phyloP scores from a whole-genome alignment of 1,140 invertebrate species.

The Nymphalis io region DNA sequence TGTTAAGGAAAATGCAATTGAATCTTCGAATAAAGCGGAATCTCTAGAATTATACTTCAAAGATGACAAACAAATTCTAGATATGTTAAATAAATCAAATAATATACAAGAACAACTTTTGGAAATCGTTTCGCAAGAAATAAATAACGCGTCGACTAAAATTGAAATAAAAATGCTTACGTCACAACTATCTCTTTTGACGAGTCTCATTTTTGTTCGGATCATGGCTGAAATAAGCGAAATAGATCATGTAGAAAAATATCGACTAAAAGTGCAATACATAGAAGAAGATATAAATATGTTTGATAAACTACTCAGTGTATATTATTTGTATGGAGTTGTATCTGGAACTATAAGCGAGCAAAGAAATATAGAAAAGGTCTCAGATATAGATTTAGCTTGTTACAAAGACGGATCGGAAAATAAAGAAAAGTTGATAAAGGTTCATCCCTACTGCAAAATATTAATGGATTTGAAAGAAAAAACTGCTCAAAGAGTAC shows the following conservation, averaged over 20 bases:
- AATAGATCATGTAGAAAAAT: conserved; percentile 89
- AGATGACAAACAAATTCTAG: conserved; percentile 40
- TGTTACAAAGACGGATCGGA: conserved; percentile 45
- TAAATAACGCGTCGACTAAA: conserved; percentile 16
- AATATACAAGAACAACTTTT: conserved; percentile 42
- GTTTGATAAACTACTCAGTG: conserved; percentile 64
- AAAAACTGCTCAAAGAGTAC: conserved; percentile 50
- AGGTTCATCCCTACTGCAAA: conserved; percentile 66
- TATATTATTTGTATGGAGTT: conserved; percentile 68
- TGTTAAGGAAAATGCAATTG: conserved; percentile 12
- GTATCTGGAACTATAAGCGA: conserved; percentile 61
- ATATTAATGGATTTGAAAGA: conserved; percentile 59
- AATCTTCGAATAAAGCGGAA: conserved; percentile 23
- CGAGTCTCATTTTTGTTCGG: conserved; percentile 70
- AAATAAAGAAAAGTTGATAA: conserved; percentile 49
- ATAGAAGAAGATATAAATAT: conserved; percentile 83
- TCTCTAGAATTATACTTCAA: conserved; percentile 42
- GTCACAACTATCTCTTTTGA: conserved; percentile 74
- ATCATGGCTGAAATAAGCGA: conserved; percentile 67
- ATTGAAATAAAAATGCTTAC: conserved; percentile 54
- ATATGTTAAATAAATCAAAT: conserved; percentile 47
- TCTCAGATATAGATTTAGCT: conserved; percentile 47
- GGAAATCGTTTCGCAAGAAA: conserved; percentile 7
- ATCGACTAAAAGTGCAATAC: conserved; percentile 85
- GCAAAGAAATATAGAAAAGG: conserved; percentile 48